Percentiles rank a stretch among this genome's conserved stretches.
Conservation (phyloP, 2,888 invertebrate species). For the Apamea epomidion region DNA sequence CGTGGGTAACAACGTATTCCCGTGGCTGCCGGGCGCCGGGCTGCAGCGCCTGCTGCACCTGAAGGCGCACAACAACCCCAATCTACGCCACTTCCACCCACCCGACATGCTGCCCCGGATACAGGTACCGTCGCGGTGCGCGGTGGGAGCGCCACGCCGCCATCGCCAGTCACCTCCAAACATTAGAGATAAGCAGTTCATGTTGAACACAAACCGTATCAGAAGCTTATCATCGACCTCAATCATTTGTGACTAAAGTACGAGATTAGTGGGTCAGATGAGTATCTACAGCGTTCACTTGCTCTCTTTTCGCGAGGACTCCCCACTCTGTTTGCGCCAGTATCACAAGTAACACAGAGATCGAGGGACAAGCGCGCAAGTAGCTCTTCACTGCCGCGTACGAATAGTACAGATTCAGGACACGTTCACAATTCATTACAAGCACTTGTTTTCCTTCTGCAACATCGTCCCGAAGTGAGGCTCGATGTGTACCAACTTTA, state of each 20-base stretch:
- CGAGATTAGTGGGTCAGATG: background rate
- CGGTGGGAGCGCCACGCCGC: background rate
- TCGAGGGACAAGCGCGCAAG: too few relatives aligned
- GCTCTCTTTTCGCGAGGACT: background rate
- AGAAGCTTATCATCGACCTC: slow-evolving; percentile 14
- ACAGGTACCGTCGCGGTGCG: slow-evolving; percentile 79
- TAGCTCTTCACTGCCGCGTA: background rate
- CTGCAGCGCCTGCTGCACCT: slow-evolving; percentile 95
- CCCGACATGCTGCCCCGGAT: slow-evolving; percentile 96
- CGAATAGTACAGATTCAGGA: slow-evolving; percentile 12
- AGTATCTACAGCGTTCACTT: too few relatives aligned
- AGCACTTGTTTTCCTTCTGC: slow-evolving; percentile 35
- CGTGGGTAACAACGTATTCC: slow-evolving; percentile 97
- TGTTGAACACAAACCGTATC: background rate
- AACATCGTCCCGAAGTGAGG: slow-evolving; percentile 18
- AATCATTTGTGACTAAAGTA: background rate
- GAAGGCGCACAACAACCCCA: slow-evolving; percentile 97
- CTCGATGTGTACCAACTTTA: slow-evolving; percentile 10
- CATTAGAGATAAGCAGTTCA: background rate
- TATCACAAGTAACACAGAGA: background rate
- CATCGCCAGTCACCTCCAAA: background rate
- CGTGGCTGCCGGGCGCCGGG: slow-evolving; percentile 95
- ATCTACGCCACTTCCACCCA: slow-evolving; percentile 96
- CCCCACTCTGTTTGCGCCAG: background rate
- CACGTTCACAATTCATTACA: slow-evolving; percentile 32